Evolutionary conservation across 2,888 invertebrate species (phyloP), one percentile per base, ranked within the genome.

Genomic region (Dinocampus coccinellae): DNA sequence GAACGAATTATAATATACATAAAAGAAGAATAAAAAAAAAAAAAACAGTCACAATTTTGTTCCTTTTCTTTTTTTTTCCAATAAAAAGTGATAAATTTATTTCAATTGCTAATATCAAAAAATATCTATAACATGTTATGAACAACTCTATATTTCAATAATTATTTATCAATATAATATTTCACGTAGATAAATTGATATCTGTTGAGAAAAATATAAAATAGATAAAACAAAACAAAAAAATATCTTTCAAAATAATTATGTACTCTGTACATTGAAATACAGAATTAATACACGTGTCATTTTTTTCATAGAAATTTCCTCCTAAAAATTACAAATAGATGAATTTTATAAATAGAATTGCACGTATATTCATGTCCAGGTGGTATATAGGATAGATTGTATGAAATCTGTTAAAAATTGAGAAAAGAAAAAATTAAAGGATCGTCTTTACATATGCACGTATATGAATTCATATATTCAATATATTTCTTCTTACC

Each of bases 261-360:
- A 70, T 53, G 57, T 52, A n/a, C 64, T 42, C 22, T 11, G 16
- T 34, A 65, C 34, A 16, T 52, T 10, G 64, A 62, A 73, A 72
- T 66, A 62, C 68, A 67, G 65, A 34, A 63, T 61, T 57, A 60
- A 62, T 69, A 69, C 71, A 71, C n/a, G n/a, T 39, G 39, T 70
- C 70, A 70, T 72, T 72, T 65, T 47, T 16, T 47, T 16, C 3
- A 16, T 9, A 7, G 16, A 7, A 47, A 16, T 47, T 47, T 16
- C 16, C 47, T 47, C 6, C 16, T 66, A n/a, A 3, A 3, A 62
- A 71, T 71, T 71, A 73, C 53, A 58, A 71, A 68, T 57, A 36
- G 53, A 62, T 62, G 68, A 34, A 24, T 29, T 42, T 68, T 60
- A 58, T 53, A 69, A 64, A 69, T 72, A 67, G 70, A 68, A 64